phyloP scores from a whole-genome alignment of 1,140 invertebrate genomes.

The Muscidifurax raptorellus region DNA sequence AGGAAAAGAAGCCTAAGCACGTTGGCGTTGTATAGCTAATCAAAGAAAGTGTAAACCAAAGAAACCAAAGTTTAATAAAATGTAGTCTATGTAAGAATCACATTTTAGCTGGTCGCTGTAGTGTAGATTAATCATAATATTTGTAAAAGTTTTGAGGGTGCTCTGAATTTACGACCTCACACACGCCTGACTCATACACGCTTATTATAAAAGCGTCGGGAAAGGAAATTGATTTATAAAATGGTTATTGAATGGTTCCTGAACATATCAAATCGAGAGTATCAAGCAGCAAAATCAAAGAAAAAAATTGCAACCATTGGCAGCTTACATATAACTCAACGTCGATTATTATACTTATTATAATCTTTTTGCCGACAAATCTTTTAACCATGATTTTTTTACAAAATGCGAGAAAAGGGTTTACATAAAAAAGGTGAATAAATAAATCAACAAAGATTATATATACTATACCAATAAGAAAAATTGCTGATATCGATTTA shows the following conservation, averaged over 20 bases:
- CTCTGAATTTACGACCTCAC: slow-evolving; percentile 34
- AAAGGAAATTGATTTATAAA: slow-evolving; percentile 21
- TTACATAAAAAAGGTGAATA: slow-evolving; percentile 36
- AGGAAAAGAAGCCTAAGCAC: slow-evolving; percentile 10
- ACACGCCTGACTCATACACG: neutral
- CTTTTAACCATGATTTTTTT: slow-evolving; percentile 15
- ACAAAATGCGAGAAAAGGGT: slow-evolving; percentile 15
- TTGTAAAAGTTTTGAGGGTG: slow-evolving; percentile 14
- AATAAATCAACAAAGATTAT: slow-evolving; percentile 6
- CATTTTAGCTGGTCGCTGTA: slow-evolving; percentile 62
- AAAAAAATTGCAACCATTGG: slow-evolving; percentile 21
- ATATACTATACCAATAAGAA: slow-evolving; percentile 18
- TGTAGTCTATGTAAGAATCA: slow-evolving; percentile 59
- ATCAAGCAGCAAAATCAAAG: slow-evolving; percentile 27
- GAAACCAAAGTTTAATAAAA: slow-evolving; percentile 24
- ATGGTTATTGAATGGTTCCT: slow-evolving; percentile 55
- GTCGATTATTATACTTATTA: slow-evolving; percentile 10
- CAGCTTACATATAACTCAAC: slow-evolving; percentile 1
- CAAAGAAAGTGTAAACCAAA: slow-evolving; percentile 49
- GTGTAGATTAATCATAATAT: slow-evolving; percentile 56
- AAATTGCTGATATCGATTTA: slow-evolving; percentile 33
- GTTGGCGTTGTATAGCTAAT: slow-evolving; percentile 52
- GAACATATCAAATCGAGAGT: slow-evolving; percentile 66
- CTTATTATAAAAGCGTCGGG: slow-evolving; percentile 41
- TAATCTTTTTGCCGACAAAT: neutral